A percentile compares a stretch with the other conserved stretches of the same genome.
Evolutionary conservation across 1,140 invertebrate species (phyloP).

Genomic region (Sarcophaga bullata): DNA sequence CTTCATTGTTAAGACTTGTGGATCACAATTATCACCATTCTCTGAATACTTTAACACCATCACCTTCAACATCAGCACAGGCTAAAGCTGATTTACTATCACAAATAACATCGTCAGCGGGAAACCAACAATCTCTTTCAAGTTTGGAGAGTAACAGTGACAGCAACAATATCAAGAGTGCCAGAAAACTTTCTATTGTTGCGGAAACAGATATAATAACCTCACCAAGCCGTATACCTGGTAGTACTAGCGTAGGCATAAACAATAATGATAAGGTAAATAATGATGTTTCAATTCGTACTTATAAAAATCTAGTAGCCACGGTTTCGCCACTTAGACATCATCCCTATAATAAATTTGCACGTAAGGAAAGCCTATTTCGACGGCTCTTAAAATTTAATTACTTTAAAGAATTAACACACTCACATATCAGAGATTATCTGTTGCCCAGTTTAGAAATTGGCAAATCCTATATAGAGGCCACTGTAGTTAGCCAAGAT

Average conservation of each 20-base stretch:
- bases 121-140: not conserved
- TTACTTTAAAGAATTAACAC: slow-evolving; percentile 20
- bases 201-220: not conserved
- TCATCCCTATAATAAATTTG: not conserved
- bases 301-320: not conserved
- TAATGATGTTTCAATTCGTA: not conserved
- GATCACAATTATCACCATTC: slow-evolving; percentile 8
- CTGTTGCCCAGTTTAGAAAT: not conserved
- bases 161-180: no score
- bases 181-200: no score
- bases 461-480: not conserved
- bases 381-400: not conserved
- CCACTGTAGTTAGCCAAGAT: not conserved
- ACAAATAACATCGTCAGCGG: not conserved
- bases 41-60: not conserved
- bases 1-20: not conserved
- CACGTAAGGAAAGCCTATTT: not conserved
- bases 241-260: not conserved
- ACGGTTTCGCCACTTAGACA: not conserved
- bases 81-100: not conserved
- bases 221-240: not conserved
- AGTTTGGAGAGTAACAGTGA: not conserved
- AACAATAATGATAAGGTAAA: not conserved
- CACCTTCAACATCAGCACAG: not conserved
- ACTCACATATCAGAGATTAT: not conserved